Evolutionary conservation across 2,113 vertebrate species (phyloP).

Genomic region (Sylvicapra grimmia): DNA sequence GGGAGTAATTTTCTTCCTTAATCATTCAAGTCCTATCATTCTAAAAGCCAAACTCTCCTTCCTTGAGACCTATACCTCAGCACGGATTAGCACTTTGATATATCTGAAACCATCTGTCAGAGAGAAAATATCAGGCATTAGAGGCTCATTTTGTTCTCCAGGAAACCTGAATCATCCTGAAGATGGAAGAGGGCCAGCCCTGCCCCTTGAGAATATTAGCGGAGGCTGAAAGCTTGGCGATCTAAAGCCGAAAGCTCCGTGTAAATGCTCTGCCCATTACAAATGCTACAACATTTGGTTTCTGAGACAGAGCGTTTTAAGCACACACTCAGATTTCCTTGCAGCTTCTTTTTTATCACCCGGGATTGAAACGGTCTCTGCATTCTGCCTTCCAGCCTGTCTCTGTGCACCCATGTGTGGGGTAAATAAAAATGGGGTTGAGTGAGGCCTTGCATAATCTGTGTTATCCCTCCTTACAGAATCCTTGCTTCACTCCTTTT

Average conservation of each 20-base stretch:
- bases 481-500: not conserved
- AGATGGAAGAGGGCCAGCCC: conserved; percentile 60
- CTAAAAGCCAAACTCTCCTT: conserved; percentile 65
- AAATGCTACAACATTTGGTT: not conserved
- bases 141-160: conserved; percentile 64
- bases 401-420: accelerated
- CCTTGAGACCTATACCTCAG: conserved; percentile 66
- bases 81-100: conserved; percentile 64
- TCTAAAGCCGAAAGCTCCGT: conserved; percentile 23
- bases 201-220: conserved; percentile 35
- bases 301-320: conserved; percentile 3
- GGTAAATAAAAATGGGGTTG: not conserved
- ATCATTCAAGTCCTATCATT: conserved; percentile 62
- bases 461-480: not conserved
- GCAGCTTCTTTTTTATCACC: not conserved
- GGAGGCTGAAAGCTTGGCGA: not conserved
- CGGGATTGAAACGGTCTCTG: not conserved
- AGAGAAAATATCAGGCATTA: conserved; percentile 66
- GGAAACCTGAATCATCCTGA: conserved; percentile 65
- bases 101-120: conserved; percentile 68
- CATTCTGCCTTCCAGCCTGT: not conserved
- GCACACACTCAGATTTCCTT: not conserved
- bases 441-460: not conserved
- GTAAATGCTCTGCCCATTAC: conserved; percentile 29
- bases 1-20: conserved; percentile 68